Conservation (phyloP, 1,140 invertebrate species). For the Drosophila ironensis region DNA sequence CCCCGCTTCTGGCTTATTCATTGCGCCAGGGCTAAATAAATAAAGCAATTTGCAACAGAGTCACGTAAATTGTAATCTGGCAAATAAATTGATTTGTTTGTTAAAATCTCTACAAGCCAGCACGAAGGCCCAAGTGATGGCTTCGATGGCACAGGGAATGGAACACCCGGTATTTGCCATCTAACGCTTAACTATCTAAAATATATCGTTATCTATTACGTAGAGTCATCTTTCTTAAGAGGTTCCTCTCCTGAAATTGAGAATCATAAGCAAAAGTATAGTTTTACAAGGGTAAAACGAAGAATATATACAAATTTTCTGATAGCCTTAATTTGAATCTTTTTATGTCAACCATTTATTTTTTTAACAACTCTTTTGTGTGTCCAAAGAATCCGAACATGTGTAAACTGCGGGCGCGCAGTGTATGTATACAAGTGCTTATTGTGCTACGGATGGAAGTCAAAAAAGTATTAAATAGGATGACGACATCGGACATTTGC, state of each 20-base stretch:
- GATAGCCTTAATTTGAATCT: no score
- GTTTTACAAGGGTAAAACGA: no score
- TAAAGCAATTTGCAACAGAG: slow-evolving; percentile 67
- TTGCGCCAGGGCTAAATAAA: slow-evolving; percentile 59
- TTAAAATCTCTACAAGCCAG: slow-evolving; percentile 47
- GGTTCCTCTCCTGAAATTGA: no score
- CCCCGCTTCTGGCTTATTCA: slow-evolving; percentile 23
- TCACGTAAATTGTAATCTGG: slow-evolving; percentile 74
- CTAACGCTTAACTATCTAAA: slow-evolving; percentile 16
- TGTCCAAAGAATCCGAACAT: no score
- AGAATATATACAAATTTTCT: not conserved
- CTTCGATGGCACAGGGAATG: slow-evolving; percentile 20
- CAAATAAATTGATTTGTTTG: slow-evolving; percentile 73
- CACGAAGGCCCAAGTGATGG: slow-evolving; percentile 20
- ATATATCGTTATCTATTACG: slow-evolving; percentile 41
- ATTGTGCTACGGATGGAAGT: no score
- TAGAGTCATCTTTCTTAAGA: not conserved
- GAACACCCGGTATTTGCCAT: not conserved
- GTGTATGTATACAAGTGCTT: no score
- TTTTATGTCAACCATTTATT: no score
- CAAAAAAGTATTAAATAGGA: no score
- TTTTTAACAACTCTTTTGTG: no score
- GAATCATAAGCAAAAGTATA: no score
- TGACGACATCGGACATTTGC: no score
- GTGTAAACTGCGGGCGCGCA: no score